Conservation (phyloP, 2,113 vertebrate genomes). For the Saguinus imperator region DNA sequence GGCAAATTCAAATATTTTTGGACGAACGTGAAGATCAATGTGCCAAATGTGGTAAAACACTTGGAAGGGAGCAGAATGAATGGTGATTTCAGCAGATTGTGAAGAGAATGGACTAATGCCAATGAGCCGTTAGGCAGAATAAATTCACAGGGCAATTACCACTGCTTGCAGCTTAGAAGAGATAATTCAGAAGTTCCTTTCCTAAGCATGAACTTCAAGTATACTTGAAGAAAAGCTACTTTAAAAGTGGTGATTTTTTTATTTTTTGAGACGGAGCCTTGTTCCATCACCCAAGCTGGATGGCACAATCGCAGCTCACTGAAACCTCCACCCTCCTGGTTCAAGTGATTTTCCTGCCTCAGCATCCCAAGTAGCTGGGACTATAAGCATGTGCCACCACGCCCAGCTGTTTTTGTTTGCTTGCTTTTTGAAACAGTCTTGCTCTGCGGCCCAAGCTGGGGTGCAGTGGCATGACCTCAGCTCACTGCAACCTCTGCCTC, state of each 20-base stretch:
- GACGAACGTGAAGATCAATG: neutral
- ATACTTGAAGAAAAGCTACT: neutral
- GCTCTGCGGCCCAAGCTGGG: too few species aligned
- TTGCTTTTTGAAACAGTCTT: too few species aligned
- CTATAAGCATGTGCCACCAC: too few species aligned
- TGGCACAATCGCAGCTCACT: too few species aligned
- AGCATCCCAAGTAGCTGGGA: too few species aligned
- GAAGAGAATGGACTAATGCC: neutral
- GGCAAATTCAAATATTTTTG: neutral
- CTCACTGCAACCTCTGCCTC: too few species aligned
- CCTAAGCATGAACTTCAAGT: slow-evolving; percentile 19
- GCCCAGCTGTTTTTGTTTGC: too few species aligned
- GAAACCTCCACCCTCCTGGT: too few species aligned
- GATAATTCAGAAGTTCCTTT: neutral
- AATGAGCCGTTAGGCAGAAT: neutral
- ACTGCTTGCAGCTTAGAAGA: neutral
- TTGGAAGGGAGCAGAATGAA: neutral
- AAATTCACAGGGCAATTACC: neutral
- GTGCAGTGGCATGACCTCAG: too few species aligned
- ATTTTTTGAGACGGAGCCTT: too few species aligned
- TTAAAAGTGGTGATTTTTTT: neutral
- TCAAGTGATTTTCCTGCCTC: too few species aligned
- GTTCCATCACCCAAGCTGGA: too few species aligned
- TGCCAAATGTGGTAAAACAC: neutral
- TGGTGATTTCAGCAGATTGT: neutral